phyloP scores from a whole-genome alignment of 2,797 vertebrate species.

The Melanogrammus aeglefinus region DNA sequence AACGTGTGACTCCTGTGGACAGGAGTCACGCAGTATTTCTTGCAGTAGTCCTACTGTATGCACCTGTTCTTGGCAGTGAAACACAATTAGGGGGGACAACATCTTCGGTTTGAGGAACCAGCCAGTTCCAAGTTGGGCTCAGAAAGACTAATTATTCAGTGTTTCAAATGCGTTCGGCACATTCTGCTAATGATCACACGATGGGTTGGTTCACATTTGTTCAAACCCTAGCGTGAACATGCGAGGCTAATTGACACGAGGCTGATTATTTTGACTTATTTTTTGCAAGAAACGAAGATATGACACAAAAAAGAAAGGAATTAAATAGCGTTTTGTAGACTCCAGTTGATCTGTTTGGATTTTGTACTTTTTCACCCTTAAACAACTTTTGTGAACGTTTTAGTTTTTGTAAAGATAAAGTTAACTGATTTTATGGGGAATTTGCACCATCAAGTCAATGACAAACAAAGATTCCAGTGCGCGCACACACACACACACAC shows the following conservation, averaged over 20 bases:
- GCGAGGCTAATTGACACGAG: constrained; percentile 42
- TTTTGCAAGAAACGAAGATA: not conserved
- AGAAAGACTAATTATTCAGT: not conserved
- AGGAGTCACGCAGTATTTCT: not conserved
- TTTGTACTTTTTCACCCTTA: too few relatives aligned
- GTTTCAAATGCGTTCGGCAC: not conserved
- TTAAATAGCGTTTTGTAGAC: not conserved
- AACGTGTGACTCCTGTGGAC: not conserved
- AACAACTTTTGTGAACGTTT: too few relatives aligned
- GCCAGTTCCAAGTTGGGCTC: not conserved
- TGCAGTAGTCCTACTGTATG: too few relatives aligned
- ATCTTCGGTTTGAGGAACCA: not conserved
- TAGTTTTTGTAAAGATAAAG: constrained; percentile 45
- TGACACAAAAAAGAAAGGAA: not conserved
- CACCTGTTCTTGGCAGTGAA: not conserved
- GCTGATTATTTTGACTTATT: not conserved
- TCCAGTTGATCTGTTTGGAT: not conserved
- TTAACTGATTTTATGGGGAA: constrained; percentile 58
- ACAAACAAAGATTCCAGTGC: constrained; percentile 48
- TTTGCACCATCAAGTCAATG: constrained; percentile 51
- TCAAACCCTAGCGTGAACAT: constrained; percentile 61
- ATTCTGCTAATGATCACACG: not conserved
- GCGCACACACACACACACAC: constrained; percentile 27
- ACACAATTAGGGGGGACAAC: not conserved
- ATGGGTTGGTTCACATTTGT: constrained; percentile 49